Conservation (phyloP, 2,113 vertebrate genomes). For the Carettochelys insculpta region DNA sequence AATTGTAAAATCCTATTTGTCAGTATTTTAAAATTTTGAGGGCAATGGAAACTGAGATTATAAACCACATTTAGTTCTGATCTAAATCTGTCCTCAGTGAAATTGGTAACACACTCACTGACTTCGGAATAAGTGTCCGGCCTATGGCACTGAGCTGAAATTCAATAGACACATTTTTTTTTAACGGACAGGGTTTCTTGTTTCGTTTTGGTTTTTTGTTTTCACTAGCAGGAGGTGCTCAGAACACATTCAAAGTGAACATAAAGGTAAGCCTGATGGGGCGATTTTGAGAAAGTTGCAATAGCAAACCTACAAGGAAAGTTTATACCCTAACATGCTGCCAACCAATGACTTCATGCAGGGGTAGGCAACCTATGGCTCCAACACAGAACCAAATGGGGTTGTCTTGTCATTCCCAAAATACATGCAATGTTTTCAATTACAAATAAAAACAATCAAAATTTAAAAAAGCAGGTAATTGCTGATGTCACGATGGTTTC, state of each 20-base stretch:
- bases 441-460: too few relatives aligned
- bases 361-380: too few relatives aligned
- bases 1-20: not conserved
- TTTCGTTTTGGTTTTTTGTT: not conserved
- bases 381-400: too few relatives aligned
- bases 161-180: not conserved
- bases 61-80: not conserved
- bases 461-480: too few relatives aligned
- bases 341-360: not conserved
- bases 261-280: not conserved
- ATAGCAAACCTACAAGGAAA: not conserved
- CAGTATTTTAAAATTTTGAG: not conserved
- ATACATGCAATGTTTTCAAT: too few relatives aligned
- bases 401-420: too few relatives aligned
- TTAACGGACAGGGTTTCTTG: not conserved
- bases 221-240: not conserved
- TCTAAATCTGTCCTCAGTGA: not conserved
- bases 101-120: not conserved
- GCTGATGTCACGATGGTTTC: too few relatives aligned
- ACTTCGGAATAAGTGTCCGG: not conserved
- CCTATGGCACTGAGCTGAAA: not conserved
- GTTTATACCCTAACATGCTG: accelerated
- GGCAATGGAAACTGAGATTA: not conserved
- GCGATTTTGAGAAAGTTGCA: not conserved
- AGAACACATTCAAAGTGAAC: not conserved